Evolutionary conservation across 1,140 invertebrate species (phyloP).

Genomic region (Pinna nobilis): DNA sequence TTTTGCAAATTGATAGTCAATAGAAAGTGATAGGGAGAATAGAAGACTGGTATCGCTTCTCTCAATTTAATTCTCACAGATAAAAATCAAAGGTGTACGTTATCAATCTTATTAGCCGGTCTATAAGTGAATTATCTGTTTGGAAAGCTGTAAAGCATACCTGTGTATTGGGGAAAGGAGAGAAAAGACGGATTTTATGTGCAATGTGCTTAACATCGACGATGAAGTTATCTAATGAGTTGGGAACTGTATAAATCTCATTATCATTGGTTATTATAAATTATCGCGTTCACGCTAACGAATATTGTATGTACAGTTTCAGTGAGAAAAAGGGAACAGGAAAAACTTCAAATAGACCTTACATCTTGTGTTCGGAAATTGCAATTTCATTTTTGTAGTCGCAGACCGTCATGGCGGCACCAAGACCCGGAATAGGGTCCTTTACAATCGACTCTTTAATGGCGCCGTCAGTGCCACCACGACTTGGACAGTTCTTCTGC

Average conservation of each 20-base stretch:
- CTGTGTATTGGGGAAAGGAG: no score
- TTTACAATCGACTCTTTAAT: slow-evolving; percentile 53
- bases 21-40: slow-evolving; percentile 14
- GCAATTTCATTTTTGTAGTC: neutral
- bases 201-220: slow-evolving; percentile 15
- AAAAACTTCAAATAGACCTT: neutral
- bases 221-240: neutral
- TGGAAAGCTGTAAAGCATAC: neutral
- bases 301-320: no score
- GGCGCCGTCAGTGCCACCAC: slow-evolving; percentile 24
- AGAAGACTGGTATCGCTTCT: neutral
- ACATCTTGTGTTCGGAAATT: neutral
- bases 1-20: slow-evolving; percentile 25
- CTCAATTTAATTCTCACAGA: neutral
- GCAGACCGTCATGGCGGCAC: slow-evolving; percentile 13
- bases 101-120: neutral
- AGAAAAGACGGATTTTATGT: slow-evolving; percentile 19
- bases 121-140: neutral
- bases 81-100: neutral
- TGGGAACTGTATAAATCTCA: neutral
- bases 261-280: no score
- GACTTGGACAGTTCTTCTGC: slow-evolving; percentile 41
- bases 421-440: slow-evolving; percentile 35
- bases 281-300: no score
- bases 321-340: neutral